These are phyloP conservation scores for Gadopsis marmoratus DNA, from an alignment of 2,797 vertebrate species.

Conservation along the genomic window DNA sequence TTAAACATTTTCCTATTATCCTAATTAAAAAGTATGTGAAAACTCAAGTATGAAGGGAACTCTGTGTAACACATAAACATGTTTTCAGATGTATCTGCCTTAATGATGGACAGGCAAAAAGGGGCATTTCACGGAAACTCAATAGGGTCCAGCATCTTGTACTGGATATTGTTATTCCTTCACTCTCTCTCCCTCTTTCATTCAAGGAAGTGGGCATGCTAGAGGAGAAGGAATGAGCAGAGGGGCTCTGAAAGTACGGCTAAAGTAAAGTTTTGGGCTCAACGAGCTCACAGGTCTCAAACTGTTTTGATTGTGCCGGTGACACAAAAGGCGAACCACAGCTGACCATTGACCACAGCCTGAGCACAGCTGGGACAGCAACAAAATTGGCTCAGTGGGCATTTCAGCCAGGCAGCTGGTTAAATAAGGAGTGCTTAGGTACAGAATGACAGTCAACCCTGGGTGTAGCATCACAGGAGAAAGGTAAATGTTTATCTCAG, in stretches of 20 bases:
- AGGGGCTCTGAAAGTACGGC: conserved; percentile 79
- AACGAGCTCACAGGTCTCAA: conserved; percentile 80
- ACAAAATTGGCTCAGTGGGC: conserved; percentile 75
- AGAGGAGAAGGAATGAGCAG: conserved; percentile 49
- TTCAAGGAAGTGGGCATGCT: conserved; percentile 12
- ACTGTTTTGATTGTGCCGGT: conserved; percentile 79
- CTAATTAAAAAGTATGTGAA: neutral
- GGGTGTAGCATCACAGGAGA: conserved; percentile 31
- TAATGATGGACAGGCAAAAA: conserved; percentile 17
- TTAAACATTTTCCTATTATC: neutral
- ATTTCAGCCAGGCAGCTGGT: conserved; percentile 51
- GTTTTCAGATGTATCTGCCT: conserved; percentile 26
- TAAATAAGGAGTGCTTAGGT: conserved; percentile 32
- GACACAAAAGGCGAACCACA: conserved; percentile 76
- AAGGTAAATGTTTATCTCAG: conserved; percentile 73
- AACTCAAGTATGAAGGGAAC: neutral
- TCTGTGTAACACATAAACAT: neutral
- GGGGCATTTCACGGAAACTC: conserved; percentile 21
- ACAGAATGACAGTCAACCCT: conserved; percentile 35
- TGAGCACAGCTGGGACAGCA: conserved; percentile 70
- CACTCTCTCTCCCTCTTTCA: conserved; percentile 37
- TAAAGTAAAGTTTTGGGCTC: conserved; percentile 84
- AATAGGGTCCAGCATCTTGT: conserved; percentile 16
- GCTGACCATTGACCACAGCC: conserved; percentile 70
- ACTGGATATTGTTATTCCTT: conserved; percentile 34